Evolutionary conservation across 1,140 invertebrate genomes (phyloP).

Genomic region (Phthorimaea operculella): DNA sequence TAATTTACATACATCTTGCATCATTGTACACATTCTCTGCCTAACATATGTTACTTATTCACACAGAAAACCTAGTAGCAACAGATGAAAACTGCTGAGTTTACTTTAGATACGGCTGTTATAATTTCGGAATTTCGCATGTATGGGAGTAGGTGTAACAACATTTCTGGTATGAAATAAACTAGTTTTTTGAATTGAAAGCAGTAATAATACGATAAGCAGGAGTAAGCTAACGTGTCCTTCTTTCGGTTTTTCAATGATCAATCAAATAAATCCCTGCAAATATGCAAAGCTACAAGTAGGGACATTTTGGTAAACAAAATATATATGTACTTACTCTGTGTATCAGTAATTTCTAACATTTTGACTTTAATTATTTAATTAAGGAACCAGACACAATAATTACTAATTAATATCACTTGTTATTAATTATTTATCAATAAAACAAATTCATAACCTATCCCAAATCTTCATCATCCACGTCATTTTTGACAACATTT

Average conservation of each 20-base stretch:
- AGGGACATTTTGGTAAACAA: not conserved
- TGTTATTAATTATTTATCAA: conserved; percentile 32
- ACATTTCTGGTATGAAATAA: not conserved
- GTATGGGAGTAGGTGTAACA: not conserved
- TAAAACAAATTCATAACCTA: conserved; percentile 48
- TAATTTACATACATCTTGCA: not conserved
- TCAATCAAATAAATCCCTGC: not conserved
- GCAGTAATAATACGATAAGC: not conserved
- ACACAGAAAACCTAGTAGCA: no score
- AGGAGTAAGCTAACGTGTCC: not conserved
- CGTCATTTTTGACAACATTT: conserved; percentile 43
- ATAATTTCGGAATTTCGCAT: not conserved
- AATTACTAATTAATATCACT: conserved; percentile 19
- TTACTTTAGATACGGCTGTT: not conserved
- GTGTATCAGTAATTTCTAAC: conserved; percentile 58
- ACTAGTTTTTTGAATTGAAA: not conserved
- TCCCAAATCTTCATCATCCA: conserved; percentile 26
- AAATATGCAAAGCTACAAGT: not conserved
- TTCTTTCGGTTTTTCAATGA: not conserved
- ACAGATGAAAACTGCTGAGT: not conserved
- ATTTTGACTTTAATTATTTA: conserved; percentile 29
- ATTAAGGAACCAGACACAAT: conserved; percentile 13
- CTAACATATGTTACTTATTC: not conserved
- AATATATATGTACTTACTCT: conserved; percentile 40
- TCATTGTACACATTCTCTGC: not conserved